Evolutionary conservation across 92 coral and sea anemone species (phyloP).

Genomic region (Porites rus): DNA sequence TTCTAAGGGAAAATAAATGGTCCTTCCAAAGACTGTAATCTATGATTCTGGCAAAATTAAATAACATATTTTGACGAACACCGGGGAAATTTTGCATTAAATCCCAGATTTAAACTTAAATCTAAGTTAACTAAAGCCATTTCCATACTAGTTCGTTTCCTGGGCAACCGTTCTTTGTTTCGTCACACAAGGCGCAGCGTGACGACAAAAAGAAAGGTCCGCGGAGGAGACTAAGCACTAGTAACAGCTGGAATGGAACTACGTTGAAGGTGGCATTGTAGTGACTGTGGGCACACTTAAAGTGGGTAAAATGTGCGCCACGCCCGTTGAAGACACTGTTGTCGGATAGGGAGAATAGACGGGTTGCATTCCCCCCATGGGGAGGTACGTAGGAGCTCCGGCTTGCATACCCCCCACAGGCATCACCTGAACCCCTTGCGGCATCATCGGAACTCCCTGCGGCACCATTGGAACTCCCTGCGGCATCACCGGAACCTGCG

Average conservation of each 20-base stretch:
- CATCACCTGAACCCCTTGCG: constrained; percentile 34
- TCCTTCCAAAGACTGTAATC: neutral
- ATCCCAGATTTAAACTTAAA: neutral
- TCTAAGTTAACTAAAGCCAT: neutral
- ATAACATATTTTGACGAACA: neutral
- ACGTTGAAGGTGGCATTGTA: constrained; percentile 12
- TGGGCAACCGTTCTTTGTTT: too few relatives aligned
- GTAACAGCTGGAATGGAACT: neutral
- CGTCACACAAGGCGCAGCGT: too few relatives aligned
- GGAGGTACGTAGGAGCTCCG: constrained; percentile 53
- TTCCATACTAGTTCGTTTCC: too few relatives aligned
- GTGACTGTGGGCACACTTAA: constrained; percentile 15
- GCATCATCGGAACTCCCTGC: neutral
- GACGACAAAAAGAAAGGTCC: too few relatives aligned
- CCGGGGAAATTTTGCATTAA: neutral
- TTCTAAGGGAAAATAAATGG: neutral
- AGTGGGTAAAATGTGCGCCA: constrained; percentile 66
- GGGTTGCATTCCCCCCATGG: constrained; percentile 59
- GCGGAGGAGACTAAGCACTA: too few relatives aligned
- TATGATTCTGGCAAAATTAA: neutral
- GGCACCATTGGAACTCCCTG: neutral
- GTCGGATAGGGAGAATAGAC: constrained; percentile 40
- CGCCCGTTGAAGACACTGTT: constrained; percentile 42
- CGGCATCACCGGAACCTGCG: constrained; percentile 30
- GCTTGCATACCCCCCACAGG: constrained; percentile 73